phyloP scores from a whole-genome alignment of 1,140 invertebrate genomes.

The Ptiloglossa arizonensis region DNA sequence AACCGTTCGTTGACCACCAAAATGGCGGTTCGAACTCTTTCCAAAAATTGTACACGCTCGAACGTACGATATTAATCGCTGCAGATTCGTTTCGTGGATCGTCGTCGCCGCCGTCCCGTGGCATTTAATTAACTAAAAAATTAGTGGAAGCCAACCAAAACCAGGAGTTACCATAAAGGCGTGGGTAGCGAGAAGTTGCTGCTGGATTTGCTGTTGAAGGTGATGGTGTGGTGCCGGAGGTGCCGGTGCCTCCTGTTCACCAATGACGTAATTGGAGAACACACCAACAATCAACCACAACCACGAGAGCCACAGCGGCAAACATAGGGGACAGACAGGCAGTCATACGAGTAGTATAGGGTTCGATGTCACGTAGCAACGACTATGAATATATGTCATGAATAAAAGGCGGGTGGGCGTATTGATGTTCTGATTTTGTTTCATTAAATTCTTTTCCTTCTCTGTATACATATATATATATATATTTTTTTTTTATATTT shows the following conservation, averaged over 20 bases:
- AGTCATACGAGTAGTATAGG: conserved; percentile 81
- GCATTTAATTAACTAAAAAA: conserved; percentile 71
- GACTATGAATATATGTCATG: conserved; percentile 73
- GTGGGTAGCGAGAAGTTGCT: conserved; percentile 83
- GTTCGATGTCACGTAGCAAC: conserved; percentile 77
- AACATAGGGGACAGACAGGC: conserved; percentile 82
- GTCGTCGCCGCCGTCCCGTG: conserved; percentile 7
- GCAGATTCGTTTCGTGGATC: background rate
- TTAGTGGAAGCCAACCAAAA: conserved; percentile 83
- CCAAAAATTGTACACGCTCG: too few species aligned
- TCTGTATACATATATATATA: too few species aligned
- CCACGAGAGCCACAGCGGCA: conserved; percentile 82
- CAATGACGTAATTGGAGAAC: conserved; percentile 82
- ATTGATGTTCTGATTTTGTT: conserved; percentile 52
- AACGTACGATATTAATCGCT: too few species aligned
- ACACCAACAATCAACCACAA: conserved; percentile 83
- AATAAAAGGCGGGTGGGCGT: conserved; percentile 66
- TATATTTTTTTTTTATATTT: too few species aligned
- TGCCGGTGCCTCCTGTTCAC: conserved; percentile 82
- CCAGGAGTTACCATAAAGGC: conserved; percentile 83
- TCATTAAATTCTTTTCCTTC: background rate
- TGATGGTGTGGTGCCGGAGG: conserved; percentile 82
- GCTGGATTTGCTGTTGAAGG: conserved; percentile 83
- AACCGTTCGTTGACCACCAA: too few species aligned
- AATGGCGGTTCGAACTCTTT: too few species aligned